Conservation (phyloP, 2,888 invertebrate species). For the Hyposoter dolosus region DNA sequence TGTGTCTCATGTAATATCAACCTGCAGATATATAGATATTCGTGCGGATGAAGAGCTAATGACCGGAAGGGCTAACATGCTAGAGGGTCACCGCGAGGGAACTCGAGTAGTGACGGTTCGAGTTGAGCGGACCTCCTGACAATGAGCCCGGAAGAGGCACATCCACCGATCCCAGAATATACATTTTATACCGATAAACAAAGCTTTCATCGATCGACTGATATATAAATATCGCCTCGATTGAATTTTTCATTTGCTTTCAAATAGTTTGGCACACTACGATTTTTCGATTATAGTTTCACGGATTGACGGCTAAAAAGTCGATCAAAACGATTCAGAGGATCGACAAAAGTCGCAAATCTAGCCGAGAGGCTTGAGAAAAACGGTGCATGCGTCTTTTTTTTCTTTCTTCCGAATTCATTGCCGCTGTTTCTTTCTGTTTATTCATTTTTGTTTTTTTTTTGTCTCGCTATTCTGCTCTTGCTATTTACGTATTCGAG, state of each 20-base stretch:
- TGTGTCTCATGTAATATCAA: conserved; percentile 68
- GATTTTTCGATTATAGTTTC: background rate
- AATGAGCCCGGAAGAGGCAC: conserved; percentile 65
- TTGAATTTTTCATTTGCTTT: background rate
- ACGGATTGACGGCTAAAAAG: too few species aligned
- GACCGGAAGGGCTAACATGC: conserved; percentile 77
- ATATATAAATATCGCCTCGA: conserved; percentile 27
- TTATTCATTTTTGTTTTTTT: background rate
- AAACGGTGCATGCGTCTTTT: too few species aligned
- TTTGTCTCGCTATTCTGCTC: conserved; percentile 5
- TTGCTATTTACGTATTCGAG: conserved; percentile 75
- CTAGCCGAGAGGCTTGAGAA: too few species aligned
- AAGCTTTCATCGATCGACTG: conserved; percentile 51
- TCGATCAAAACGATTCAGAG: too few species aligned
- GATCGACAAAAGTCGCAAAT: too few species aligned
- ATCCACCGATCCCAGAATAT: conserved; percentile 41
- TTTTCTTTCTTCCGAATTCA: background rate
- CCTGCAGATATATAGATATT: conserved; percentile 60
- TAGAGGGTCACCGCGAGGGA: conserved; percentile 57
- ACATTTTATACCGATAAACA: conserved; percentile 53
- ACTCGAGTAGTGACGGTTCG: conserved; percentile 38
- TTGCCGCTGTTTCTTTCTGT: background rate
- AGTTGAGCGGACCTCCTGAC: conserved; percentile 53
- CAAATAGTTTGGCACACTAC: background rate
- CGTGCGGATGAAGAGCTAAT: conserved; percentile 70